Conservation (phyloP, 2,113 vertebrate species). For the Nyctibius bracteatus region DNA sequence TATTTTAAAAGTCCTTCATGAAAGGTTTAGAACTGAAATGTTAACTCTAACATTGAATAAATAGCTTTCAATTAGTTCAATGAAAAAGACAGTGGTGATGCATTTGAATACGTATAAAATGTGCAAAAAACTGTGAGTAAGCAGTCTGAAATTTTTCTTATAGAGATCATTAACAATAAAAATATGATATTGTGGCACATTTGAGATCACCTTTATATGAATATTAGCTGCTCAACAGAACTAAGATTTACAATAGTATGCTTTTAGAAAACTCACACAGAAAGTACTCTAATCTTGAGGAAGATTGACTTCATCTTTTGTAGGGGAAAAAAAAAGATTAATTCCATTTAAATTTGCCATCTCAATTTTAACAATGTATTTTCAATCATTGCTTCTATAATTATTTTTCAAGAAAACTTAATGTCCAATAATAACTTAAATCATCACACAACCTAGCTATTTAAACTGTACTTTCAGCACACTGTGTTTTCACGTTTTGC, state of each 20-base stretch:
- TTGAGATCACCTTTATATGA: neutral
- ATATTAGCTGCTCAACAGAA: neutral
- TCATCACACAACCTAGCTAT: neutral
- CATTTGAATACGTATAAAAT: rapidly evolving
- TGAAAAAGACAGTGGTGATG: neutral
- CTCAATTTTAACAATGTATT: neutral
- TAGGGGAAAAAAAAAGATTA: neutral
- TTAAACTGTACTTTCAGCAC: neutral
- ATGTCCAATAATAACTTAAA: neutral
- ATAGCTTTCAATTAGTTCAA: neutral
- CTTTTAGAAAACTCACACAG: neutral
- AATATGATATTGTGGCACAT: neutral
- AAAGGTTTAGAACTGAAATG: neutral
- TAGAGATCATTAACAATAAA: neutral
- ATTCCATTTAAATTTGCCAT: neutral
- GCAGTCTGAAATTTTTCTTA: neutral
- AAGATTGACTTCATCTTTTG: neutral
- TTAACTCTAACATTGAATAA: neutral
- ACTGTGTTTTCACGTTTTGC: neutral
- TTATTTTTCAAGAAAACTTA: neutral
- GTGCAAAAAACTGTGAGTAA: neutral
- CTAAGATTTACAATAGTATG: neutral
- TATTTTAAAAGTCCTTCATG: neutral
- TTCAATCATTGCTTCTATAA: neutral
- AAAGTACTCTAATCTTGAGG: neutral